Evolutionary conservation across 2,888 invertebrate species (phyloP), one percentile per base, ranked within the genome.

Genomic region (Watsonalla binaria): DNA sequence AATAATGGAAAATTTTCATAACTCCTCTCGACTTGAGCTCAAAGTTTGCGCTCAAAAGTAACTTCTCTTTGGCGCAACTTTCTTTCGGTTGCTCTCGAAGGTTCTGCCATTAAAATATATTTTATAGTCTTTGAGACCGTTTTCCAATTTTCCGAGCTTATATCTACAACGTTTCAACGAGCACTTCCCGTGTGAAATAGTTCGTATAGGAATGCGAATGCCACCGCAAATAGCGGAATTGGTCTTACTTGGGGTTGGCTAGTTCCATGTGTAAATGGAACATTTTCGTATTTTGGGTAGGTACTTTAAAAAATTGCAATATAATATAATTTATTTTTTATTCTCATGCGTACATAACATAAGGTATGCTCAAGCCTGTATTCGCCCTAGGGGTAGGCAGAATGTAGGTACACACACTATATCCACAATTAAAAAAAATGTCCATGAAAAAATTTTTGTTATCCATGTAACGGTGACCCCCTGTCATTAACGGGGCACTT

Each of bases 1-100:
- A 49, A 37, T 6, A 49, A 49, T 49, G 39, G 49, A 15, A 49
- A 14, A 49, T 49, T 49, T 49, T 49, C 49, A 37, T 49, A 49
- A 49, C 49, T 49, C 14, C 49, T 33, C 49, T 49, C 49, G 11
- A 39, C 39, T 49, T 15, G 14, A 15, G 49, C 37, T 9, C 49
- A 37, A 49, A 49, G 49, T 49, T 49, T 8, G 37, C 49, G 37
- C 9, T 49, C 37, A 15, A 35, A 48, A 49, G 49, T 49, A 37
- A 49, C 15, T 49, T 14, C 15, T n/a, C 39, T 39, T 47, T 49
- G 11, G 14, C 15, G 37, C 13, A 13, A 39, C 15, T 49, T 49
- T 39, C 49, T 15, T 39, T 49, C 49, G 9, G 15, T 11, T 48
- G 37, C 14, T 49, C 37, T 15, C 33, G 15, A 49, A 14, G 39